Percentiles rank a stretch among this genome's conserved stretches.
Conservation (phyloP, 1,140 invertebrate genomes). For the Zaprionus ornatus region DNA sequence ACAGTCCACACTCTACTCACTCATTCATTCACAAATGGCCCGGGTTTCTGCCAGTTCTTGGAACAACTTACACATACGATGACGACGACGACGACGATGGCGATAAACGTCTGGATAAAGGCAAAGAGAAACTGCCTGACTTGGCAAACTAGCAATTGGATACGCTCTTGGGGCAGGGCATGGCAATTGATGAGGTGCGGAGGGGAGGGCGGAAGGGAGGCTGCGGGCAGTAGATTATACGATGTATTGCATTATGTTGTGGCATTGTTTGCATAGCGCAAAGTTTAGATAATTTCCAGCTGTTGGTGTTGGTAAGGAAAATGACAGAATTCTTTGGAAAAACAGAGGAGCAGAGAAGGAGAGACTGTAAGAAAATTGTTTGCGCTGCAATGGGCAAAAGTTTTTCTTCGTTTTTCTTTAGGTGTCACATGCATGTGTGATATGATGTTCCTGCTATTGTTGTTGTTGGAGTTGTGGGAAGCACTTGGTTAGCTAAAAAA, state of each 20-base stretch:
- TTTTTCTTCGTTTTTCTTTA: constrained; percentile 6
- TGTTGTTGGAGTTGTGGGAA: constrained; percentile 2
- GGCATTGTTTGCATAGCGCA: constrained; percentile 31
- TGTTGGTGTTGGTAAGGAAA: constrained; percentile 37
- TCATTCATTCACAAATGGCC: constrained; percentile 62
- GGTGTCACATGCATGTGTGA: constrained; percentile 25
- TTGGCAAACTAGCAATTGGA: constrained; percentile 74
- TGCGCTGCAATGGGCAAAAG: constrained; percentile 20
- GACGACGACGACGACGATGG: neutral
- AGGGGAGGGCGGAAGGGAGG: neutral
- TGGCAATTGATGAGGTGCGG: neutral
- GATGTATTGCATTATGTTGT: constrained; percentile 13
- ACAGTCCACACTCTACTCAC: constrained; percentile 21
- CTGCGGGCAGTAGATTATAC: neutral
- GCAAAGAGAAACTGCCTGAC: constrained; percentile 55
- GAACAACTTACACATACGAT: constrained; percentile 46
- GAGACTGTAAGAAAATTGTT: constrained; percentile 42
- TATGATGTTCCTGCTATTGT: neutral
- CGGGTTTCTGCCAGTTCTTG: constrained; percentile 45
- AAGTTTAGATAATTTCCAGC: constrained; percentile 72
- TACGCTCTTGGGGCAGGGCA: constrained; percentile 46
- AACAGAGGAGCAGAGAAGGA: neutral
- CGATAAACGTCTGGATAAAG: constrained; percentile 15
- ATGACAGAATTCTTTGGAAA: constrained; percentile 58
- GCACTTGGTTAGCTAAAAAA: constrained; percentile 1